Base-by-base conservation (phyloP, 2,113 vertebrate genomes). In the Stomatorhinus ivindoensis region DNA sequence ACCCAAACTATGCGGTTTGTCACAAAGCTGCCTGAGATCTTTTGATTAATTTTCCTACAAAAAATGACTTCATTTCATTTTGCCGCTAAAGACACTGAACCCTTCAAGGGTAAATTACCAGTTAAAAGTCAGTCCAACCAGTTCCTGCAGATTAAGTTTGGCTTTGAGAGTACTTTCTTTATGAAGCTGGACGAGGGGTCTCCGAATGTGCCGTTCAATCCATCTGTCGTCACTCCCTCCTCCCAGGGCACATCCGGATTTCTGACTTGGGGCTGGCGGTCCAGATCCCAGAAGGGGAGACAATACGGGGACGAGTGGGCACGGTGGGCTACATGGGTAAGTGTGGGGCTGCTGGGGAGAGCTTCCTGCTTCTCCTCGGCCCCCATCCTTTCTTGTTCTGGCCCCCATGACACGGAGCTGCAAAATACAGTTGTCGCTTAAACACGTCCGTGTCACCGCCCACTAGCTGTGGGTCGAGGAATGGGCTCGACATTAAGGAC, bases 291-390 rank as follows among this genome's bases (percentile, higher is more conserved):
- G 97, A 98, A 92, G 96, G 94, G 88, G 95, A 96, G 92, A 96
- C 93, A 0, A 96, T 97, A 91, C 95, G 95, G 92, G 98, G 97
- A 91, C 94, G 97, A 88, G 97, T 97, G 44, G 98, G 98, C 24
- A 99, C 97, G 0, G 96, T 98, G 51, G 97, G 97, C 91, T 99
- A 98, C 93, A 98, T 99, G 98, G 97, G 97, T 98, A 93, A 42
- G 96, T 93, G 85, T 31, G 31, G 3, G 6, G n/a, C 7, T 11
- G 13, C 3, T 17, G 24, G 7, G 39, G 65, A 10, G 4, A 2
- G 4, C 4, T 48, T 88, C 87, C 58, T 55, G 27, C 15, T 47
- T 35, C 17, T 44, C 8, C 51, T 53, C 84, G 44, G 19, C 89
- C 42, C 51, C 83, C 21, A 42, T 3, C 17, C 39, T 69, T 3